These are phyloP conservation scores for Oriolus oriolus DNA, from an alignment of 2,113 vertebrate species.

Conservation along the genomic window DNA sequence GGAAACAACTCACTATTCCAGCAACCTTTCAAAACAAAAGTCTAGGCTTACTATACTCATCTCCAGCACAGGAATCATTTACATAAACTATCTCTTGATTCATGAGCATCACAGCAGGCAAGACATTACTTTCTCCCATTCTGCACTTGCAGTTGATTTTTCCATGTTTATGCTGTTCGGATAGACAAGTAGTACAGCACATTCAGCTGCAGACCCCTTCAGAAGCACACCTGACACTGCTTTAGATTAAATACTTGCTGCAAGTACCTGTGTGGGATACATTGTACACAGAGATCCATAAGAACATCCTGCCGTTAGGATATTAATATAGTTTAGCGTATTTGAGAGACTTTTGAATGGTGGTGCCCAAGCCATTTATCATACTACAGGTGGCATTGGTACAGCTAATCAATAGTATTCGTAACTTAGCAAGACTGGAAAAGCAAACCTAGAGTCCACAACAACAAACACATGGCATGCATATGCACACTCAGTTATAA, in stretches of 20 bases:
- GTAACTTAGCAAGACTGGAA: background rate
- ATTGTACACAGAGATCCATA: background rate
- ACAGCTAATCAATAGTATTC: background rate
- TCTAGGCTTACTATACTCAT: background rate
- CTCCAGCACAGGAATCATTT: background rate
- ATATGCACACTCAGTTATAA: background rate
- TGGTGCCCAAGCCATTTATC: background rate
- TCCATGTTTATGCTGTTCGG: background rate
- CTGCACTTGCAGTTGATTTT: background rate
- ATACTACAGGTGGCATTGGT: background rate
- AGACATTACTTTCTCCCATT: background rate
- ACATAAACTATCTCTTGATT: background rate
- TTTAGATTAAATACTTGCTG: background rate
- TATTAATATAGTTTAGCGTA: background rate
- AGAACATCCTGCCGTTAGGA: background rate
- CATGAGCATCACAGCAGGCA: slow-evolving; percentile 1
- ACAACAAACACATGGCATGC: background rate
- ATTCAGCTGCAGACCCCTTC: background rate
- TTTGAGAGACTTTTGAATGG: background rate
- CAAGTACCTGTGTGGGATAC: background rate
- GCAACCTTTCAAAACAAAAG: background rate
- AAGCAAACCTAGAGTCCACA: background rate
- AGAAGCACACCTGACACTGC: background rate
- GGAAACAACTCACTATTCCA: background rate
- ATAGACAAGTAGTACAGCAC: background rate